Conservation (phyloP, 2,888 invertebrate species). For the Sepioteuthis lessoniana region DNA sequence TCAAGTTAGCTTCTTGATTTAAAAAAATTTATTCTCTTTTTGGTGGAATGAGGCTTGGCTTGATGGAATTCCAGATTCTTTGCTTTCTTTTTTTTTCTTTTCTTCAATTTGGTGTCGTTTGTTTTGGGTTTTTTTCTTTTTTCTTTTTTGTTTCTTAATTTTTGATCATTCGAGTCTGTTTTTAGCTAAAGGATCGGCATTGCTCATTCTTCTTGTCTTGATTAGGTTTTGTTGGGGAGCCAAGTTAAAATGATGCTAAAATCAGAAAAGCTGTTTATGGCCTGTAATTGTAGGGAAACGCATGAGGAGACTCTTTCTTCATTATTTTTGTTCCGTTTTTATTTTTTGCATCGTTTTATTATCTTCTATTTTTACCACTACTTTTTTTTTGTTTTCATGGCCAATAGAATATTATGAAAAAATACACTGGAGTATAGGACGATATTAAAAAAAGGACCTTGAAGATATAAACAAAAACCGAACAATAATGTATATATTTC, state of each 20-base stretch:
- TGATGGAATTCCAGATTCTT: background rate
- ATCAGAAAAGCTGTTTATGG: background rate
- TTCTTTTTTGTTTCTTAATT: background rate
- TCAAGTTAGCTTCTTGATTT: too few relatives aligned
- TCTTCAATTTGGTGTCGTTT: background rate
- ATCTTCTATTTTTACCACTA: too few relatives aligned
- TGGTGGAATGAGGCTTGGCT: background rate
- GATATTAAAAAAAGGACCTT: too few relatives aligned
- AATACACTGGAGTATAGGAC: too few relatives aligned
- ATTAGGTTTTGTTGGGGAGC: background rate
- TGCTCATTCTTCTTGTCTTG: background rate
- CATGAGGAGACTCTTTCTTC: background rate
- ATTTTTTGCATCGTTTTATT: too few relatives aligned
- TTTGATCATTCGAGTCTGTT: background rate
- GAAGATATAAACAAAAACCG: too few relatives aligned
- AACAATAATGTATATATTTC: too few relatives aligned
- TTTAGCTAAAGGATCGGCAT: background rate
- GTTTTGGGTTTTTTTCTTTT: too few relatives aligned
- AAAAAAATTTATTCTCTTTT: background rate
- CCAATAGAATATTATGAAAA: too few relatives aligned
- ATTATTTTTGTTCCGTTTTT: background rate
- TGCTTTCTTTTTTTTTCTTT: background rate
- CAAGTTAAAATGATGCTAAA: constrained; percentile 15
- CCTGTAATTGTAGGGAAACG: background rate
- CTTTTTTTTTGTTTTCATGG: too few relatives aligned